Conservation (phyloP, 1,140 invertebrate genomes). For the Cyphomyrmex costatus region DNA sequence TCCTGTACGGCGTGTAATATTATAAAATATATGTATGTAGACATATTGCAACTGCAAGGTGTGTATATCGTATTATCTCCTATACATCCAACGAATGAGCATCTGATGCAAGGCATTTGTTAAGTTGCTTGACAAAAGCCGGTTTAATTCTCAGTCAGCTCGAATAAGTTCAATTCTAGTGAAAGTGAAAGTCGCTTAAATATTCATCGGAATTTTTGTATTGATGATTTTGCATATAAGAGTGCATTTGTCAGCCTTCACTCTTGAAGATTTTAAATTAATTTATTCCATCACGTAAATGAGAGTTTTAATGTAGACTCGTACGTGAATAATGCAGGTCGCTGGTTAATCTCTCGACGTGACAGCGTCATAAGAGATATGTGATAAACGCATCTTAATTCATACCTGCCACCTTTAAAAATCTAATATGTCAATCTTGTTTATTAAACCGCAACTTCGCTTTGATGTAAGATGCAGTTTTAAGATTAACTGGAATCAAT, state of each 20-base stretch:
- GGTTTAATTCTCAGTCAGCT: too few relatives aligned
- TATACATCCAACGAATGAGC: not conserved
- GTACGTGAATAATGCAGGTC: not conserved
- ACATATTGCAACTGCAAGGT: not conserved
- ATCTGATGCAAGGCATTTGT: not conserved
- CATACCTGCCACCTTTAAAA: not conserved
- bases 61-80: constrained; percentile 5
- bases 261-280: not conserved
- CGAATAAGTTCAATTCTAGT: too few relatives aligned
- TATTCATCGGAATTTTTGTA: not conserved
- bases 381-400: not conserved
- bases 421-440: not conserved
- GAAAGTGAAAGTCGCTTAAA: not conserved
- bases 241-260: not conserved
- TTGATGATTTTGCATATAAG: too few relatives aligned
- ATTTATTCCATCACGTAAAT: not conserved
- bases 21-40: not conserved
- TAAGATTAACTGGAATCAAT: not conserved
- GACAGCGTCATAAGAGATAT: not conserved
- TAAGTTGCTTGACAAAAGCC: not conserved
- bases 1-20: not conserved
- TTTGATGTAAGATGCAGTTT: not conserved
- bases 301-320: not conserved
- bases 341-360: not conserved
- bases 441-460: not conserved